These are phyloP conservation scores for Tortricodes alternella DNA, from an alignment of 2,888 invertebrate species.

Conservation along the genomic window DNA sequence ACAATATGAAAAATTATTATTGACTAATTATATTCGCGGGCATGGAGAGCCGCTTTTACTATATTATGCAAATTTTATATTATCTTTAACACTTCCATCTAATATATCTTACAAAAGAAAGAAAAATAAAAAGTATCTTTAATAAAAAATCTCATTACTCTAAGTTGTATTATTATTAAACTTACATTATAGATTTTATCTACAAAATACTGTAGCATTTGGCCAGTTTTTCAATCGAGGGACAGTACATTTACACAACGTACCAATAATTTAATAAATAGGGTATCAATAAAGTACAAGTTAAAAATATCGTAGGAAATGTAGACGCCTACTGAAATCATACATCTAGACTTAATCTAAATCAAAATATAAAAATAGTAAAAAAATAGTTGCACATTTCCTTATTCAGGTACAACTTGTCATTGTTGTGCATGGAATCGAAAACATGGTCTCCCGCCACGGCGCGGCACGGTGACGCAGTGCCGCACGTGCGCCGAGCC, in stretches of 20 bases:
- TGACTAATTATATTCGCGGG: conserved; percentile 88
- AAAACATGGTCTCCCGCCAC: conserved; percentile 34
- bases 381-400: conserved; percentile 80
- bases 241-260: conserved; percentile 56
- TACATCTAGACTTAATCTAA: conserved; percentile 78
- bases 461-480: conserved; percentile 28
- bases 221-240: conserved; percentile 78
- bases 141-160: conserved; percentile 81
- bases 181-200: conserved; percentile 82
- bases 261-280: conserved; percentile 67
- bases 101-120: conserved; percentile 83
- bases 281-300: conserved; percentile 71
- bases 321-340: conserved; percentile 55
- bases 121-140: conserved; percentile 79
- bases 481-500: conserved; percentile 20
- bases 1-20: conserved; percentile 93
- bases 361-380: conserved; percentile 83
- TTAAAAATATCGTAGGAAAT: conserved; percentile 67
- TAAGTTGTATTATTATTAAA: conserved; percentile 78
- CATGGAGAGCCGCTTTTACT: conserved; percentile 87
- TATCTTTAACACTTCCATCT: conserved; percentile 84
- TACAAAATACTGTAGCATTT: conserved; percentile 81
- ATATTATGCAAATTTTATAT: conserved; percentile 86
- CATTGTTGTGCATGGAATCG: conserved; percentile 67
- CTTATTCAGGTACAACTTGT: conserved; percentile 66